Percentiles rank a stretch among this genome's conserved stretches.
phyloP scores from a whole-genome alignment of 2,113 vertebrate genomes.

The Gavia stellata region DNA sequence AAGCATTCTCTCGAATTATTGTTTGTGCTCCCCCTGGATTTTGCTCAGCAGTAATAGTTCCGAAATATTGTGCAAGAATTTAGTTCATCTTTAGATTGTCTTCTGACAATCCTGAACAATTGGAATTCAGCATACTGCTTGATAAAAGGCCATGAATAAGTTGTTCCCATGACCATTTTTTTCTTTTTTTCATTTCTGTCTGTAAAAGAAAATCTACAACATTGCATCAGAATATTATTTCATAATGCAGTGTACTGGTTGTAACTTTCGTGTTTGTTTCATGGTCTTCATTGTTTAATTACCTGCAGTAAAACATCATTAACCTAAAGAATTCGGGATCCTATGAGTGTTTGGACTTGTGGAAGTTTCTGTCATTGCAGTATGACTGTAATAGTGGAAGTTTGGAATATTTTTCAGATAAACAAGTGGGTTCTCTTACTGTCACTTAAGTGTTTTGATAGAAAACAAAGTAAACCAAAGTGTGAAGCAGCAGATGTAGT shows the following conservation, averaged over 20 bases:
- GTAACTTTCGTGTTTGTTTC: background rate
- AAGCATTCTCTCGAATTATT: background rate
- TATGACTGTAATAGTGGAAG: background rate
- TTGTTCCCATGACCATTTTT: background rate
- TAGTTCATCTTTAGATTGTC: background rate
- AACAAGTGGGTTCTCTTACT: background rate
- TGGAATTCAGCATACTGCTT: background rate
- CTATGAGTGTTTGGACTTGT: background rate
- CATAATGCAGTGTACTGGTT: background rate
- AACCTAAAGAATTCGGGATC: background rate
- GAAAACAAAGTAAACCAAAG: background rate
- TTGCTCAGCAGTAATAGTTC: background rate
- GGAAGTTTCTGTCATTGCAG: background rate
- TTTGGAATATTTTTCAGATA: background rate
- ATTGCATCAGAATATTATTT: background rate
- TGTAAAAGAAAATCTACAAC: background rate
- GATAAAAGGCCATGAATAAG: background rate
- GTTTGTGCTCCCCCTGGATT: background rate
- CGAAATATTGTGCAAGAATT: background rate
- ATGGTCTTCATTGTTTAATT: background rate
- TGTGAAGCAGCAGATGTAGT: background rate
- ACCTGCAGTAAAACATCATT: background rate
- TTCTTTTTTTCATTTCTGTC: background rate
- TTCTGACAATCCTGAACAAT: background rate
- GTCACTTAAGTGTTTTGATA: background rate